phyloP scores from a whole-genome alignment of 2,797 vertebrate species.

The Protosalanx chinensis region DNA sequence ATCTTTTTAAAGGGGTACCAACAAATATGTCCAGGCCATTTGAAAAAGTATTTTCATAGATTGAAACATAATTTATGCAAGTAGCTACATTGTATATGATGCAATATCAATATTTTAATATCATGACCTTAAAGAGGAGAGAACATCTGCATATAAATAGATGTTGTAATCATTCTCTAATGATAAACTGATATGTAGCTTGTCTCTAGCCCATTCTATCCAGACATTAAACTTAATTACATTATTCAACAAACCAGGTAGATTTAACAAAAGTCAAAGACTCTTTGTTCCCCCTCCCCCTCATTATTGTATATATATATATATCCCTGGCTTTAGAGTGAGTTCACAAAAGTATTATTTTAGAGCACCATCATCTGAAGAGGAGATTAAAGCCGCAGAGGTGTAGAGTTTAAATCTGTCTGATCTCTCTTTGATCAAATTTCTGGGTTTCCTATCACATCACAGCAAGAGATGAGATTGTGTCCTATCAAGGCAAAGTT shows the following conservation, averaged over 20 bases:
- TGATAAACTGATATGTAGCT: neutral
- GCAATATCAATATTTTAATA: no score
- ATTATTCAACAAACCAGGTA: slow-evolving; percentile 38
- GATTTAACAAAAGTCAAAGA: slow-evolving; percentile 63
- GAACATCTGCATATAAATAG: slow-evolving; percentile 17
- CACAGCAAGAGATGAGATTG: slow-evolving; percentile 29
- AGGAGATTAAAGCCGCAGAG: slow-evolving; percentile 56
- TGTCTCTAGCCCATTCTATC: neutral
- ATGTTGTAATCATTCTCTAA: neutral
- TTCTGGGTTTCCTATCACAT: slow-evolving; percentile 51
- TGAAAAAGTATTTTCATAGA: no score
- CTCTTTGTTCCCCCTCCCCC: slow-evolving; percentile 46
- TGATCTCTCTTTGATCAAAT: slow-evolving; percentile 56
- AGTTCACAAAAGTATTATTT: slow-evolving; percentile 43
- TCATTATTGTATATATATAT: no score
- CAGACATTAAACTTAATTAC: neutral
- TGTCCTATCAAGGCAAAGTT: slow-evolving; percentile 17
- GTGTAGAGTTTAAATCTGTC: slow-evolving; percentile 41
- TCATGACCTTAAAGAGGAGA: no score
- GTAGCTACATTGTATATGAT: no score
- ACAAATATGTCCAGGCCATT: no score
- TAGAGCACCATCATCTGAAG: slow-evolving; percentile 11
- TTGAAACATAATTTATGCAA: no score
- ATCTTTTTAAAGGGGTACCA: no score
- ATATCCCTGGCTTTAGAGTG: slow-evolving; percentile 53